Conservation (phyloP, 2,888 invertebrate genomes). For the Zonitis immaculata region DNA sequence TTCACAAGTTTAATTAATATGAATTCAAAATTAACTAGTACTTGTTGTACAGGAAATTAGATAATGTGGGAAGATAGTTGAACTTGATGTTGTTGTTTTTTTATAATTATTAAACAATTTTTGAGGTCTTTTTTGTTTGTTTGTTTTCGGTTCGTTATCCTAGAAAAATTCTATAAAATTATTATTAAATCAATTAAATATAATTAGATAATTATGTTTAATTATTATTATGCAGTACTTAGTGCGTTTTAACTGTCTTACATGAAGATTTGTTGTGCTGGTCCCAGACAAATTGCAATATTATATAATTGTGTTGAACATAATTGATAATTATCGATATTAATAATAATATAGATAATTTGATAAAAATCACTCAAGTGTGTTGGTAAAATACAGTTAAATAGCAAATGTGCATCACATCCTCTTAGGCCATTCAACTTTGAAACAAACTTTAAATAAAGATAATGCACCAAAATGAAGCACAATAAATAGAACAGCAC, state of each 20-base stretch:
- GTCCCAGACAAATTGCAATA: no score
- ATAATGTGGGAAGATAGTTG: conserved; percentile 1
- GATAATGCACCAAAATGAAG: conserved; percentile 10
- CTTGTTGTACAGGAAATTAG: not conserved
- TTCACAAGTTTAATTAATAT: not conserved
- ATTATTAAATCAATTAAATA: no score
- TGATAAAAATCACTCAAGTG: conserved; percentile 12
- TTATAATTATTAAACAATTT: not conserved
- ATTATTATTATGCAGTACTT: no score
- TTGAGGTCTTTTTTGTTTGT: not conserved
- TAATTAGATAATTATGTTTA: no score
- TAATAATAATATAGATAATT: not conserved
- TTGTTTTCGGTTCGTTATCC: no score
- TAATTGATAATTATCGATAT: no score
- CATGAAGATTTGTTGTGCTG: no score
- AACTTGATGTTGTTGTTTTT: not conserved
- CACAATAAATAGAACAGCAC: conserved; percentile 14
- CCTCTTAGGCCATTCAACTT: conserved; percentile 37
- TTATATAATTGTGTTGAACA: no score
- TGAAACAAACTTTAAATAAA: conserved; percentile 29
- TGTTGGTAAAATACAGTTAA: conserved; percentile 21
- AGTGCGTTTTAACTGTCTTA: no score
- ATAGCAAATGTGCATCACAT: conserved; percentile 19
- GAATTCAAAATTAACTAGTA: not conserved
- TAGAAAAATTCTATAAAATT: no score